A percentile compares a stretch with the other conserved stretches of the same genome.
Conservation (phyloP, 2,797 vertebrate species). For the Cossypha caffra region DNA sequence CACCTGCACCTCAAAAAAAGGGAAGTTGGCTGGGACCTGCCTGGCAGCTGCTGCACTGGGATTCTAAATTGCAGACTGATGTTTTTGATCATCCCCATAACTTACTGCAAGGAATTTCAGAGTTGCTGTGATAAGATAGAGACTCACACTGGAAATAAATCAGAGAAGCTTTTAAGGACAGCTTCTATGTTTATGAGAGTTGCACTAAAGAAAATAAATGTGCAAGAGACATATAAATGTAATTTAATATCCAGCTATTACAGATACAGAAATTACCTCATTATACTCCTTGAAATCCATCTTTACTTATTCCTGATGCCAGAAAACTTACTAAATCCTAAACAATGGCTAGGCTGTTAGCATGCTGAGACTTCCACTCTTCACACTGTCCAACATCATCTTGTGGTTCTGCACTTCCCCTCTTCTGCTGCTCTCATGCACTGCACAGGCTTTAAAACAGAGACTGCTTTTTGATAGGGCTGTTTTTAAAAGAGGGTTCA, state of each 20-base stretch:
- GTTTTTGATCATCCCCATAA: neutral
- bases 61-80: neutral
- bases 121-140: neutral
- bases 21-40: neutral
- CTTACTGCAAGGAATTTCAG: neutral
- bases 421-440: neutral
- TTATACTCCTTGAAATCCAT: slow-evolving; percentile 6
- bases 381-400: neutral
- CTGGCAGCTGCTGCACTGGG: neutral
- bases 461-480: neutral
- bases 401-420: neutral
- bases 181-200: neutral
- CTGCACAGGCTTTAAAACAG: neutral
- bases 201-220: slow-evolving; percentile 31
- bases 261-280: slow-evolving; percentile 7
- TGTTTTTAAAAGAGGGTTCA: neutral
- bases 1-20: neutral
- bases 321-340: neutral
- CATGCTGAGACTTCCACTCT: neutral
- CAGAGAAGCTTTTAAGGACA: neutral
- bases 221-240: neutral
- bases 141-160: neutral
- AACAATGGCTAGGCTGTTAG: neutral
- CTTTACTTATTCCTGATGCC: neutral
- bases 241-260: slow-evolving; percentile 28